phyloP scores from a whole-genome alignment of 2,113 vertebrate species.

The Axis porcinus region DNA sequence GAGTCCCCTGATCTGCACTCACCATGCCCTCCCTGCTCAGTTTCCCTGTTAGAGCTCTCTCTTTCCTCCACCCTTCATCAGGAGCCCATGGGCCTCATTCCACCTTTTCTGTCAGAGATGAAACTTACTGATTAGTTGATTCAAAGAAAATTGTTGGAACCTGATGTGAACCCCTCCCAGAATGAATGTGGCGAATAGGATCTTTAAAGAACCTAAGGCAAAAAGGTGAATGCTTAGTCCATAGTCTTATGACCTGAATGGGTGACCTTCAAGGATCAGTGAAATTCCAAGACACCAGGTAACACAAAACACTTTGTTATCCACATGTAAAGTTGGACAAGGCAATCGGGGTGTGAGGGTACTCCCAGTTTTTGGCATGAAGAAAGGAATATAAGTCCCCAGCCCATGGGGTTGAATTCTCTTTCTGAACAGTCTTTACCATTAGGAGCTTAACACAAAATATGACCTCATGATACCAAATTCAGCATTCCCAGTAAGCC shows the following conservation, averaged over 20 bases:
- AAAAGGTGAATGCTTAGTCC: background rate
- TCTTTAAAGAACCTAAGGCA: background rate
- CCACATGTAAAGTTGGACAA: background rate
- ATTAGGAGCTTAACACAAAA: background rate
- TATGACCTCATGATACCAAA: background rate
- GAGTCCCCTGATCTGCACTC: background rate
- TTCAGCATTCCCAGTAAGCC: background rate
- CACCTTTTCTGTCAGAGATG: background rate
- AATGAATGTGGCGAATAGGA: background rate
- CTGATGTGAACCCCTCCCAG: background rate
- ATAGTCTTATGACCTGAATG: background rate
- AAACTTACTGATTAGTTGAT: background rate
- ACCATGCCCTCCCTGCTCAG: accelerated
- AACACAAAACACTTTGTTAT: background rate
- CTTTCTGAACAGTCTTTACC: background rate
- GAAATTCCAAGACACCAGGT: background rate
- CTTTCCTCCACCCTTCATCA: background rate
- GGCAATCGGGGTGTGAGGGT: no score
- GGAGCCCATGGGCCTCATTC: background rate
- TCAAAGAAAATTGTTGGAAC: background rate
- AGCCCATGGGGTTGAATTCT: background rate
- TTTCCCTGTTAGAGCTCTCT: background rate
- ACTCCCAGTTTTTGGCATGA: background rate
- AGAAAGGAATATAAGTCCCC: background rate
- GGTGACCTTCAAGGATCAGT: background rate